A percentile compares a stretch with the other conserved stretches of the same genome.
phyloP scores from a whole-genome alignment of 1,140 invertebrate species.

The Calephelis virginiensis region DNA sequence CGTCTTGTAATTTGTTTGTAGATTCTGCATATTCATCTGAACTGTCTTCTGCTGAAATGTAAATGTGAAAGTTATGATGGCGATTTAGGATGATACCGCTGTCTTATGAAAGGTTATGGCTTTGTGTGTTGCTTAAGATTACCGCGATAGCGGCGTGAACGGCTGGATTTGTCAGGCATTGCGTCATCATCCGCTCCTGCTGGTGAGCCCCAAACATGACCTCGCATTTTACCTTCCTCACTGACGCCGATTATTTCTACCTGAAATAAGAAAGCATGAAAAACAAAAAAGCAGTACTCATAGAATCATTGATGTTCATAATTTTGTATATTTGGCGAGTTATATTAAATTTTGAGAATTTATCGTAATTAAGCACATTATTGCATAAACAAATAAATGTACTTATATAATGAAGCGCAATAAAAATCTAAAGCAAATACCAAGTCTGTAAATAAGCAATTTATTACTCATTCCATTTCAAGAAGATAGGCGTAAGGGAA shows the following conservation, averaged over 20 bases:
- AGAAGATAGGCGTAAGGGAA: no score
- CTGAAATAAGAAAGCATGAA: constrained; percentile 34
- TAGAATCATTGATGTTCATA: no score
- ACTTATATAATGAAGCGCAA: no score
- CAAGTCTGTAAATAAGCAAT: no score
- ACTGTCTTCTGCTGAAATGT: constrained; percentile 73
- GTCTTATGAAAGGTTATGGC: constrained; percentile 49
- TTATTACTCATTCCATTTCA: no score
- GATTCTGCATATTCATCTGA: constrained; percentile 68
- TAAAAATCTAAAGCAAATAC: no score
- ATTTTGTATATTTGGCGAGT: no score
- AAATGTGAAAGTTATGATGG: constrained; percentile 70
- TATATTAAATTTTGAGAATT: constrained; percentile 23
- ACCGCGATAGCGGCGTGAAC: constrained; percentile 60
- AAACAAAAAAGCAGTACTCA: background rate
- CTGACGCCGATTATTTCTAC: constrained; percentile 40
- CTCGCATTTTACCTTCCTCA: constrained; percentile 55
- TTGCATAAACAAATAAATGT: no score
- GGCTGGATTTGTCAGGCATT: constrained; percentile 42
- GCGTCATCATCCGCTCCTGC: constrained; percentile 64
- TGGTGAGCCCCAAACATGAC: constrained; percentile 67
- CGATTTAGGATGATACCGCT: constrained; percentile 49
- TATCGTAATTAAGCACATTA: constrained; percentile 25
- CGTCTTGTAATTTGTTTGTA: constrained; percentile 56
- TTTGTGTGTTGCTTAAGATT: constrained; percentile 53